Base-by-base conservation (phyloP, 2,797 vertebrate genomes). In the Brachymystax lenok region DNA sequence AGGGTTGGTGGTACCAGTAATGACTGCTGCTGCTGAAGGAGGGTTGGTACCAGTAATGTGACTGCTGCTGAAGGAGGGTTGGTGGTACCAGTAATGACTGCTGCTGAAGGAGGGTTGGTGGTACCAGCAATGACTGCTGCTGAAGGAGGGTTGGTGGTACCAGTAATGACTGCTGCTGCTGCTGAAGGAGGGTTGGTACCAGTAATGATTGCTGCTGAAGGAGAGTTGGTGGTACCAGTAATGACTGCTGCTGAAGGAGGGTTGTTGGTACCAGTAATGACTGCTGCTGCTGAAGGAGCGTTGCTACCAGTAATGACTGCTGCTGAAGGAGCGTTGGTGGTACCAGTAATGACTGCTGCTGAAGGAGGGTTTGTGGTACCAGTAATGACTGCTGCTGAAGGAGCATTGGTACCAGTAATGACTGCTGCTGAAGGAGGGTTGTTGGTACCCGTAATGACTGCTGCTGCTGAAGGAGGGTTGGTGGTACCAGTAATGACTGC, bases 11-110 rank as follows among this genome's bases (percentile, higher is more conserved):
- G 35, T 40, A 6, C 7, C 35, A 8, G 35, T 40, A 8, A 19
- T 27, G 0, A 80, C n/a, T n/a, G n/a, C 69, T 85, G 46, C 3
- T 14, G 76, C 85, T 66, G 4, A 77, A 87, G 86, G 35, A 40
- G 35, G 4, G 35, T 40, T 40, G 35, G 35, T 30, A 30, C 3
- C 30, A 30, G 30, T 30, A 4, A 30, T 28, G 28, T 40, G 35
- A 40, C 6, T 40, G 35, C 56, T 61, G n/a, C n/a, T 8, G 35
- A 40, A 40, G 35, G 7, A 40, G 35, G 4, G 35, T 8, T 35
- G 35, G 35, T 40, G 30, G 30, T 30, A 6, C 35, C 35, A 8
- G 35, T 40, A 40, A 19, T 27, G 0, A 80, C 69, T 85, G 46
- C 3, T 14, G 76, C 85, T 66, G 4, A 77, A 87, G 86, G 35